A percentile compares a stretch with the other conserved stretches of the same genome.
Evolutionary conservation across 2,113 vertebrate species (phyloP).

Genomic region (Sprattus sprattus): DNA sequence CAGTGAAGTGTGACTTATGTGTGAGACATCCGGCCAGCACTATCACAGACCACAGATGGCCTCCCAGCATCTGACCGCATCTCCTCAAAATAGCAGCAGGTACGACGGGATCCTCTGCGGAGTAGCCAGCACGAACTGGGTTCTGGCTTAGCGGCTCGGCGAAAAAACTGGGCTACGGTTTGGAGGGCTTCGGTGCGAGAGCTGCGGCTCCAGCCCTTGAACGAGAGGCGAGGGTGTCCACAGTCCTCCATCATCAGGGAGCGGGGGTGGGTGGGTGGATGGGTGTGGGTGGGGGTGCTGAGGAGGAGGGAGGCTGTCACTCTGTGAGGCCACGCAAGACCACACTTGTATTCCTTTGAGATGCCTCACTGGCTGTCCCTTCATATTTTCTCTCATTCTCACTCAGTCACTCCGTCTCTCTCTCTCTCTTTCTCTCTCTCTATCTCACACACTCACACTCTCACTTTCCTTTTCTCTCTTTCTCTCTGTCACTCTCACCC

Average conservation of each 20-base stretch:
- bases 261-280: not conserved
- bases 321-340: not conserved
- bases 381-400: not conserved
- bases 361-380: not conserved
- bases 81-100: constrained; percentile 27
- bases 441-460: not conserved
- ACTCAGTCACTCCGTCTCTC: not conserved
- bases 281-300: not conserved
- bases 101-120: not conserved
- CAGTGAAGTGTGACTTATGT: not conserved
- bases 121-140: not conserved
- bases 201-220: too few relatives aligned
- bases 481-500: not conserved
- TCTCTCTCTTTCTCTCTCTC: constrained; percentile 20
- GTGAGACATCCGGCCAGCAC: not conserved
- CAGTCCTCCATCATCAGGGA: not conserved
- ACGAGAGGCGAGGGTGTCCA: not conserved
- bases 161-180: not conserved
- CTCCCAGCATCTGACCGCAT: not conserved
- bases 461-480: not conserved
- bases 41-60: constrained; percentile 17
- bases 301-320: not conserved
- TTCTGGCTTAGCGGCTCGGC: constrained; percentile 16
- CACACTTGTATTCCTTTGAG: not conserved
- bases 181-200: too few relatives aligned